Percentiles rank a stretch among this genome's conserved stretches.
phyloP scores from a whole-genome alignment of 2,113 vertebrate species.

The Scomber scombrus region DNA sequence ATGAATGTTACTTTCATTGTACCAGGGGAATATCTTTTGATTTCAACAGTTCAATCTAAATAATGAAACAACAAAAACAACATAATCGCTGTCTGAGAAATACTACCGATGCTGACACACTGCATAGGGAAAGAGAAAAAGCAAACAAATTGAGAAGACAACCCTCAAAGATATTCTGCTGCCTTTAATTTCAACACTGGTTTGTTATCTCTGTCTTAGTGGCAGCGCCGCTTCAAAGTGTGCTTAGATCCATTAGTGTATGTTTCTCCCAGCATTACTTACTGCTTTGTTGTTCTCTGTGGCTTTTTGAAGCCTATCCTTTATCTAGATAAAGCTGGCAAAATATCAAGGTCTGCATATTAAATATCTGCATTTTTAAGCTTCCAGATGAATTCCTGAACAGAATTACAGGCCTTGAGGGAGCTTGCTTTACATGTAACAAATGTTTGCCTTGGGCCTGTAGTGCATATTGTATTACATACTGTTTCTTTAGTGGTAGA shows the following conservation, averaged over 20 bases:
- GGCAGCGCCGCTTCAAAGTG: slow-evolving; percentile 11
- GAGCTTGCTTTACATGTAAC: slow-evolving; percentile 14
- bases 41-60: no score
- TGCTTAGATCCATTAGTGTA: background rate
- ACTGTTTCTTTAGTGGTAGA: background rate
- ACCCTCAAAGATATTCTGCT: slow-evolving; percentile 11
- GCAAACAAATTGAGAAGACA: slow-evolving; percentile 2
- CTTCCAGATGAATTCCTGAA: slow-evolving; percentile 14
- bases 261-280: slow-evolving; percentile 3
- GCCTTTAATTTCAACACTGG: slow-evolving; percentile 11
- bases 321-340: slow-evolving; percentile 3
- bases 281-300: slow-evolving; percentile 13
- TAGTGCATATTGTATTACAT: background rate
- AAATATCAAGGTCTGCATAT: slow-evolving; percentile 23
- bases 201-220: slow-evolving; percentile 12
- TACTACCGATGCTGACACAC: background rate
- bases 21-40: no score
- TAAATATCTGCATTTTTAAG: slow-evolving; percentile 16
- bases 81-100: no score
- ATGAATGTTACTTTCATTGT: no score
- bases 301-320: slow-evolving; percentile 10
- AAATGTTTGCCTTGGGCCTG: slow-evolving; percentile 30
- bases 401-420: slow-evolving; percentile 4
- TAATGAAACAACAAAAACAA: no score
- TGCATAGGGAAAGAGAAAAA: background rate